These are phyloP conservation scores for Anarhynchus alexandrinus DNA, from an alignment of 2,113 vertebrate genomes.

Conservation along the genomic window DNA sequence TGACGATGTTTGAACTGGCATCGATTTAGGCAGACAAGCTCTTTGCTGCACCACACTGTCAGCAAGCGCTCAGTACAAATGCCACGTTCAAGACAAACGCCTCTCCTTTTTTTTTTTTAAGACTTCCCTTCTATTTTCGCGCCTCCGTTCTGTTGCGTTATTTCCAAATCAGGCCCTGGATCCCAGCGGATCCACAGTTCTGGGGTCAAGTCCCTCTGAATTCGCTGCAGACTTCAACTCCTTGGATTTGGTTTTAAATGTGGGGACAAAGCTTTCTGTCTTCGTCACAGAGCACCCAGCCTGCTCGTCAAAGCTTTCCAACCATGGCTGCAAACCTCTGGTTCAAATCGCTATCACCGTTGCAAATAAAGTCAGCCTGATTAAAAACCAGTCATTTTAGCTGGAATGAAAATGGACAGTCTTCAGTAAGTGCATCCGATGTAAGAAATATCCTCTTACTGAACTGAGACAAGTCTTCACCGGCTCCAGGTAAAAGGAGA, in stretches of 20 bases:
- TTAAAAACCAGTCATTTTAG: background rate
- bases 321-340: background rate
- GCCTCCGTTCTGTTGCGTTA: rapidly evolving
- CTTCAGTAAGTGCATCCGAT: background rate
- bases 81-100: background rate
- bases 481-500: slow-evolving; percentile 7
- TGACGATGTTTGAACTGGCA: slow-evolving; percentile 52
- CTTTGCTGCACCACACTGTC: slow-evolving; percentile 33
- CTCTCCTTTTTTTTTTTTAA: background rate
- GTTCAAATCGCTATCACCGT: rapidly evolving
- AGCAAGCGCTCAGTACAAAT: slow-evolving; percentile 17
- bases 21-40: background rate
- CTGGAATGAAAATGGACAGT: background rate
- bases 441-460: background rate
- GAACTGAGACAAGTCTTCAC: background rate
- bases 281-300: background rate
- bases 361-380: slow-evolving; percentile 21
- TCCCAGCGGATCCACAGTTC: background rate
- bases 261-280: background rate
- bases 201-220: background rate
- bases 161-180: background rate
- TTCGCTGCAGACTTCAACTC: rapidly evolving
- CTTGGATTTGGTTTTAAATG: background rate
- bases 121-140: background rate
- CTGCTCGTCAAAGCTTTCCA: background rate